Evolutionary conservation across 2,888 invertebrate genomes (phyloP), one percentile per base, ranked within the genome.

Genomic region (Drosophila pseudotalamancana): DNA sequence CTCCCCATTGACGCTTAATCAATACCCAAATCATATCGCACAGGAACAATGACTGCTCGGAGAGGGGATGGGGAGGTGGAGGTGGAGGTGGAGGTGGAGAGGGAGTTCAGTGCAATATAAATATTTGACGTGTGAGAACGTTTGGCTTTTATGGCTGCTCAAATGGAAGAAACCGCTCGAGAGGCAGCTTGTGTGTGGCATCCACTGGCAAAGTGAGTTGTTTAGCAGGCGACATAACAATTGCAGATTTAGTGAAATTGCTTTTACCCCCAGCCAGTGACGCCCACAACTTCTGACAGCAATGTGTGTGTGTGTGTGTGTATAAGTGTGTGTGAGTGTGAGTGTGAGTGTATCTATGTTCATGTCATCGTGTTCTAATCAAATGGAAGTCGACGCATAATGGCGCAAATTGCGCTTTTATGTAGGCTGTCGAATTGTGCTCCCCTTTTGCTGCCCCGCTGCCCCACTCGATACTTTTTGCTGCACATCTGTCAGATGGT

Each of bases 211-310:
- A 77, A 81, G 79, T 78, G 79, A 82, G 74, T 85, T 81, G 80
- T 82, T 85, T 74, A 79, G 82, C 84, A 74, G 80, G 76, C 83
- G 73, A 83, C 83, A 83, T 83, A 83, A 83, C 82, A 83, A 83
- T 83, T 86, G 82, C 82, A 83, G 80, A 83, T 83, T 83, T 86
- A 76, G 73, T 86, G 81, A 80, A 83, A 83, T 83, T 83, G 80
- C 86, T 83, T 86, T 83, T 76, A 68, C 66, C 63, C 54, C 32
- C 16, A 5, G 19, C 37, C 29, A 39, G 19, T 29, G 59, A 67
- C 40, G 21, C 69, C 55, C 59, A 56, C 56, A 51, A 27, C 14
- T 39, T 12, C 37, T 45, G 37, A 46, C 53, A 55, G 34, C n/a
- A n/a, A n/a, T 29, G 27, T 29, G 29, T 29, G 27, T 27, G 43